These are phyloP conservation scores for Nomia melanderi DNA, from an alignment of 1,140 invertebrate species.

Conservation along the genomic window DNA sequence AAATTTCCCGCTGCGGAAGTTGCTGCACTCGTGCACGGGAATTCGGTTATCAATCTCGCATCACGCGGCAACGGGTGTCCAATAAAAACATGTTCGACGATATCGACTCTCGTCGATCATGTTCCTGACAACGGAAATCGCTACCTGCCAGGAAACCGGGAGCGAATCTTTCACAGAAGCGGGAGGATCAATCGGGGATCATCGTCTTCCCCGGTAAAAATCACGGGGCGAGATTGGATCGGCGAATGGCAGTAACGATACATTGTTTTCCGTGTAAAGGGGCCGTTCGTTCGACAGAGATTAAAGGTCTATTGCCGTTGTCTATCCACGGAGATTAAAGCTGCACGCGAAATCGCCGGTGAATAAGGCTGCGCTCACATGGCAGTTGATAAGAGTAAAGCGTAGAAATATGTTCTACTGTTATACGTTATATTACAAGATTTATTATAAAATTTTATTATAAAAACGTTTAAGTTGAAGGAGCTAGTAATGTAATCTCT, in stretches of 20 bases:
- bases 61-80: not conserved
- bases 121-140: not conserved
- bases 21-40: not conserved
- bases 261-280: not conserved
- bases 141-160: not conserved
- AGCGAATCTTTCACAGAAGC: not conserved
- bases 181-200: not conserved
- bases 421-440: too few species aligned
- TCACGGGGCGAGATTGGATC: not conserved
- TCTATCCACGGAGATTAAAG: not conserved
- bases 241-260: slow-evolving; percentile 14
- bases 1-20: not conserved
- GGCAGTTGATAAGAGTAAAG: too few species aligned
- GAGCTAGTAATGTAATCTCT: too few species aligned
- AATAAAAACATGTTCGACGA: not conserved
- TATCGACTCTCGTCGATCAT: not conserved
- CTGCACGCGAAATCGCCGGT: not conserved
- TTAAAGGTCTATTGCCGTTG: slow-evolving; percentile 14
- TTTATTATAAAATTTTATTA: too few species aligned
- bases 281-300: slow-evolving; percentile 11
- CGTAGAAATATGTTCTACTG: too few species aligned
- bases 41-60: not conserved
- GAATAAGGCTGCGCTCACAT: not conserved
- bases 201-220: not conserved
- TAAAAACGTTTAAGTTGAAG: too few species aligned